Percentiles rank a stretch among this genome's conserved stretches.
Evolutionary conservation across 2,113 vertebrate species (phyloP).

Genomic region (Uria lomvia): DNA sequence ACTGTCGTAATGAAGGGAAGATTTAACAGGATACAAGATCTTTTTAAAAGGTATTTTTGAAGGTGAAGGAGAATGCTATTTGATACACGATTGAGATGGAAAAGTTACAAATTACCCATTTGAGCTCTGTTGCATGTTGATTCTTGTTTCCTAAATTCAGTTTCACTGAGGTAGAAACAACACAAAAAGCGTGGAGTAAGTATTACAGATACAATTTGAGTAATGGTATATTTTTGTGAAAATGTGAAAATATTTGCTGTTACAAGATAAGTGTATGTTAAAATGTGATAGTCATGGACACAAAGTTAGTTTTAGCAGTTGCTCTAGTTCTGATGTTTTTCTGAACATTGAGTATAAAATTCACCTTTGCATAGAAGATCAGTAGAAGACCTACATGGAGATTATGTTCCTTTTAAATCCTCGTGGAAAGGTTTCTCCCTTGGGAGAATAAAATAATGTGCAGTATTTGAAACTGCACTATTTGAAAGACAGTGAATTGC

Average conservation of each 20-base stretch:
- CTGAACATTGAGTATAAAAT: not conserved
- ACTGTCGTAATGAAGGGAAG: constrained; percentile 18
- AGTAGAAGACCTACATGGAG: not conserved
- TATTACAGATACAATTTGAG: not conserved
- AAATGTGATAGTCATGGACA: not conserved
- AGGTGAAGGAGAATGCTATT: constrained; percentile 12
- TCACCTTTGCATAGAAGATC: constrained; percentile 11
- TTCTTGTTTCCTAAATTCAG: constrained; percentile 21
- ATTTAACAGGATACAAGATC: constrained; percentile 36
- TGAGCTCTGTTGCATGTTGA: constrained; percentile 32
- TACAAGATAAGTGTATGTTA: constrained; percentile 11
- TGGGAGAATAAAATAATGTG: not conserved
- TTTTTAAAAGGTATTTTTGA: constrained; percentile 30
- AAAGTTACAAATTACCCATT: not conserved
- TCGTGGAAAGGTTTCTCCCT: not conserved
- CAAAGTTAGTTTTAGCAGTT: not conserved
- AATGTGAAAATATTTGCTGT: constrained; percentile 41
- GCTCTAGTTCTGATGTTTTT: not conserved
- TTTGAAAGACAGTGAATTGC: constrained; percentile 2
- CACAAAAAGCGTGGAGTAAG: not conserved
- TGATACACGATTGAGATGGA: not conserved
- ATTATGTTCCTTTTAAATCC: constrained; percentile 20
- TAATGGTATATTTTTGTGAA: constrained; percentile 44
- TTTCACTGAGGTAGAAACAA: not conserved
- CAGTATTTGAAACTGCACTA: constrained; percentile 59